Conservation (phyloP, 2,113 vertebrate species). For the Oncorhynchus clarkii region DNA sequence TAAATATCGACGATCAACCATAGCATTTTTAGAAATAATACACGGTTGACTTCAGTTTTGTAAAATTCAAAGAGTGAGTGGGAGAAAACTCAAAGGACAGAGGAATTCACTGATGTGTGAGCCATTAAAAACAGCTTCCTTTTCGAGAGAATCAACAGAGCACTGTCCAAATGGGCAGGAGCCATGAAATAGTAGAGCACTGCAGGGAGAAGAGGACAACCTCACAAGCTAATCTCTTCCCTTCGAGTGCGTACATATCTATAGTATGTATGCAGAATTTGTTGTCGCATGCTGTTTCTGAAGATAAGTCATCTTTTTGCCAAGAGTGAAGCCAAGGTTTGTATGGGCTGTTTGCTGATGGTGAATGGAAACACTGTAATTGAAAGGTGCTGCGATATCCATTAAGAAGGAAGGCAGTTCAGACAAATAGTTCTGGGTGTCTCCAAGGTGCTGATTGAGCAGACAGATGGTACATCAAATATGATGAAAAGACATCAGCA, state of each 20-base stretch:
- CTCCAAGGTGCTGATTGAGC: slow-evolving; percentile 71
- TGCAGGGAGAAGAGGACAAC: slow-evolving; percentile 41
- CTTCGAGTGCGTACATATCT: slow-evolving; percentile 16
- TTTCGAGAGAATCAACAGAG: slow-evolving; percentile 48
- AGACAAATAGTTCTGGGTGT: slow-evolving; percentile 57
- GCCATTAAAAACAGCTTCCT: slow-evolving; percentile 63
- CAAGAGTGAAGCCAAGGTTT: not conserved
- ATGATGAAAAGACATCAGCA: slow-evolving; percentile 69
- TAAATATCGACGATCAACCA: not conserved
- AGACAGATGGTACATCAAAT: slow-evolving; percentile 75
- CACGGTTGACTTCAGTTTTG: slow-evolving; percentile 46
- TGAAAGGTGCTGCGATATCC: slow-evolving; percentile 62
- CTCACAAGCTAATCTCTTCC: slow-evolving; percentile 47
- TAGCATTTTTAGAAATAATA: slow-evolving; percentile 20
- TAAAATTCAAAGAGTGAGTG: slow-evolving; percentile 34
- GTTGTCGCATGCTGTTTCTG: not conserved
- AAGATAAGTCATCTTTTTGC: slow-evolving; percentile 5
- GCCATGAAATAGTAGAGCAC: slow-evolving; percentile 55
- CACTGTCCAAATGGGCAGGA: slow-evolving; percentile 38
- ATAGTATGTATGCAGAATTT: not conserved
- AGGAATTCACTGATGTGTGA: slow-evolving; percentile 56
- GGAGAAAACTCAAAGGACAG: slow-evolving; percentile 10
- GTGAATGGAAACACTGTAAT: slow-evolving; percentile 34
- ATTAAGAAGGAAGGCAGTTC: slow-evolving; percentile 48
- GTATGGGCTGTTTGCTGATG: slow-evolving; percentile 3